These are phyloP conservation scores for Micoletzkya japonica DNA, from an alignment of 2,888 invertebrate species.

Conservation along the genomic window DNA sequence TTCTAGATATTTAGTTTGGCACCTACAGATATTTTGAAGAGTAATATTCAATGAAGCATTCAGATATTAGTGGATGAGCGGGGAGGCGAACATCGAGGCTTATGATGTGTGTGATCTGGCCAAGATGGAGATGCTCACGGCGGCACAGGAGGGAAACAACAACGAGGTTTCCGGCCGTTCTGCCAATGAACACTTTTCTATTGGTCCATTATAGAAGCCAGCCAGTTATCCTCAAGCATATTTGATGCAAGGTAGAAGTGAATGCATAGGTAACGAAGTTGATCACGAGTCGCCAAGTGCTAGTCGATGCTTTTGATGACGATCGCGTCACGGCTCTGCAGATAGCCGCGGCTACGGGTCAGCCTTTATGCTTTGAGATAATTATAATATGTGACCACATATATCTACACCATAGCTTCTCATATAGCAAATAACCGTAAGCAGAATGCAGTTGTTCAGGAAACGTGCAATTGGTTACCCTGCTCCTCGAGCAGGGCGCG, in stretches of 20 bases:
- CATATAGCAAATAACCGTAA: no score
- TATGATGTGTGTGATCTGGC: constrained; percentile 44
- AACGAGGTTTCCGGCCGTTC: constrained; percentile 32
- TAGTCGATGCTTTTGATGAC: constrained; percentile 53
- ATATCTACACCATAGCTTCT: constrained; percentile 12
- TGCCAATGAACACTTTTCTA: constrained; percentile 19
- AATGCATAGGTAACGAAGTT: constrained; percentile 26
- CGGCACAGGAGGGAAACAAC: constrained; percentile 33
- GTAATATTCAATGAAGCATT: no score
- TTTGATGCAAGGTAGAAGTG: background rate
- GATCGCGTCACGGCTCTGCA: constrained; percentile 58
- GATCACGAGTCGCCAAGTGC: constrained; percentile 34
- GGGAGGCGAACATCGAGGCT: constrained; percentile 33
- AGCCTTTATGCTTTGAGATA: constrained; percentile 26
- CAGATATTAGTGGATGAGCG: no score
- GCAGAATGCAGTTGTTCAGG: no score
- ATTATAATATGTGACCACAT: constrained; percentile 10
- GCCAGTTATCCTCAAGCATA: background rate
- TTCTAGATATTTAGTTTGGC: no score
- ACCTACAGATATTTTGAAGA: no score
- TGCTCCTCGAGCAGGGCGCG: constrained; percentile 49
- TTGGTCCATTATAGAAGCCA: background rate
- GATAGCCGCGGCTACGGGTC: constrained; percentile 55
- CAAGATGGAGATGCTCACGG: constrained; percentile 41
- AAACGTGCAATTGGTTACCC: constrained; percentile 29